Evolutionary conservation across 92 coral and sea anemone species (phyloP).

Genomic region (Montipora capitata): DNA sequence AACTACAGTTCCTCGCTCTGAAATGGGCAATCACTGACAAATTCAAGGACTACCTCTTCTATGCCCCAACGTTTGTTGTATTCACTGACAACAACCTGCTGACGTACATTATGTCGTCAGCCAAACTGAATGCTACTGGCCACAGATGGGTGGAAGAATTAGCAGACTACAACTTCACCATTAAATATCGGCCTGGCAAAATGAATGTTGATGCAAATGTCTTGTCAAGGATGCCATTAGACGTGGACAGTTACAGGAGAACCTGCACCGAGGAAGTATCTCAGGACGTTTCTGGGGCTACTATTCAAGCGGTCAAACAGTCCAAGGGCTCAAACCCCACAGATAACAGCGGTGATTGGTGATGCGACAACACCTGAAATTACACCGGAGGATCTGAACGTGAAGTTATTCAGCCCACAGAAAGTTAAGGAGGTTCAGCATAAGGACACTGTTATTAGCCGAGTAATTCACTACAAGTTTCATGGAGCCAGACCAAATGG

Average conservation of each 20-base stretch:
- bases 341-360: slow-evolving; percentile 56
- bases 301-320: slow-evolving; percentile 59
- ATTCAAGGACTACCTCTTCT: slow-evolving; percentile 66
- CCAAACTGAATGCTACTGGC: slow-evolving; percentile 68
- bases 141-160: slow-evolving; percentile 78
- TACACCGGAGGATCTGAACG: not conserved
- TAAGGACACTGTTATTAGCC: slow-evolving; percentile 18
- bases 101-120: slow-evolving; percentile 55
- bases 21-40: slow-evolving; percentile 78
- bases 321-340: slow-evolving; percentile 36
- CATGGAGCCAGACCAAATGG: slow-evolving; percentile 10
- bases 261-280: slow-evolving; percentile 55
- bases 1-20: slow-evolving; percentile 69
- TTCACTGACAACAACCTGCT: slow-evolving; percentile 70
- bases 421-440: slow-evolving; percentile 34
- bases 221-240: slow-evolving; percentile 66
- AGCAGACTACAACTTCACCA: slow-evolving; percentile 68
- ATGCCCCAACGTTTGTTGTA: slow-evolving; percentile 56
- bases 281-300: slow-evolving; percentile 45
- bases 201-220: slow-evolving; percentile 59
- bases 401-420: slow-evolving; percentile 6
- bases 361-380: slow-evolving; percentile 13
- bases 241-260: slow-evolving; percentile 50
- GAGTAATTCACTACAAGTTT: slow-evolving; percentile 15
- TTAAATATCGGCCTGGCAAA: slow-evolving; percentile 67